A percentile compares a stretch with the other conserved stretches of the same genome.
phyloP scores from a whole-genome alignment of 2,113 vertebrate genomes.

The Sphaerodactylus townsendi region DNA sequence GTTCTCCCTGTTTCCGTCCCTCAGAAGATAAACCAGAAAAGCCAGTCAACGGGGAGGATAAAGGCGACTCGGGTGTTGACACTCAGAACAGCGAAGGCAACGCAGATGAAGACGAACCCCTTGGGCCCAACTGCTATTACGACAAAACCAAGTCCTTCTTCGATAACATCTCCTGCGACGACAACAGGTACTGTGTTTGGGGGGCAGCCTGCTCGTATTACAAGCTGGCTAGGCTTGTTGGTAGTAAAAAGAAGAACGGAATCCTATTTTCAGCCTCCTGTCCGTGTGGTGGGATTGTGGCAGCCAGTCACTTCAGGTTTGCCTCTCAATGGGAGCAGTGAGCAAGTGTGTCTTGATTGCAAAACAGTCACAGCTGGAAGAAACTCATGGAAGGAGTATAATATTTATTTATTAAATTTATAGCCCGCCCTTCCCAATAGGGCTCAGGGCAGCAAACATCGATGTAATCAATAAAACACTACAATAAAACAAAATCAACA shows the following conservation, averaged over 20 bases:
- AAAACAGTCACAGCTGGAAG: neutral
- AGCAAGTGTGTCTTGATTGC: neutral
- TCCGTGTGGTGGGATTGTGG: neutral
- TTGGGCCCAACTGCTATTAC: slow-evolving; percentile 89
- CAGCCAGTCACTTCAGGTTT: neutral
- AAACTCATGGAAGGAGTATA: no score
- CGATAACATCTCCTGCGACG: slow-evolving; percentile 96
- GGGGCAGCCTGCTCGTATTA: neutral
- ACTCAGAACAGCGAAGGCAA: slow-evolving; percentile 88
- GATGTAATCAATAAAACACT: no score
- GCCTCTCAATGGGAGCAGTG: no score
- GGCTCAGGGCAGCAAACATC: no score
- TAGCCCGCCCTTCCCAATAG: no score
- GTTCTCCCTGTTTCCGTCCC: neutral
- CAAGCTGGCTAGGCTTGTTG: neutral
- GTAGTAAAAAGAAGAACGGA: neutral
- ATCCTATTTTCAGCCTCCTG: neutral
- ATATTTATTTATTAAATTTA: no score
- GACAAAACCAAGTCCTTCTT: slow-evolving; percentile 99
- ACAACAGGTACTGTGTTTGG: slow-evolving; percentile 79
- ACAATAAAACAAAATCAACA: no score
- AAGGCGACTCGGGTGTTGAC: slow-evolving; percentile 86
- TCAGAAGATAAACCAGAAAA: slow-evolving; percentile 93
- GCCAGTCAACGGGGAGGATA: slow-evolving; percentile 91
- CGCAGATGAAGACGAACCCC: slow-evolving; percentile 87